phyloP scores from a whole-genome alignment of 64 coral and sea anemone genomes.

The Actinia equina region DNA sequence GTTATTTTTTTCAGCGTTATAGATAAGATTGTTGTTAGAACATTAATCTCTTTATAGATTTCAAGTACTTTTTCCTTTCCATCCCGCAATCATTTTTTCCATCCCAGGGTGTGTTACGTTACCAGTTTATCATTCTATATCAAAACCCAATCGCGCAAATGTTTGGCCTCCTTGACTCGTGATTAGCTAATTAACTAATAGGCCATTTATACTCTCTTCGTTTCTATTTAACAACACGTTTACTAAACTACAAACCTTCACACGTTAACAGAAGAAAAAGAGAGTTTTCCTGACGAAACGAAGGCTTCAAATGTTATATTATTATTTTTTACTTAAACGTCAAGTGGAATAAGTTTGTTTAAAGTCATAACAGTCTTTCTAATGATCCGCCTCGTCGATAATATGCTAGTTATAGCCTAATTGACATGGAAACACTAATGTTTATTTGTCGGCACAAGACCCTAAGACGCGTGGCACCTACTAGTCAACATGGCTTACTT shows the following conservation, averaged over 20 bases:
- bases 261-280: neutral
- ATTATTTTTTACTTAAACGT: neutral
- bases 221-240: neutral
- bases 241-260: neutral
- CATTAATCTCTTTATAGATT: neutral
- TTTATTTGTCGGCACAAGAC: conserved; percentile 10
- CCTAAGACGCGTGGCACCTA: neutral
- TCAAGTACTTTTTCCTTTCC: conserved; percentile 12
- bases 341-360: neutral
- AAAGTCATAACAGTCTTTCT: conserved; percentile 1
- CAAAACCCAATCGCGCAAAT: neutral
- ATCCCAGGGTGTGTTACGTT: neutral
- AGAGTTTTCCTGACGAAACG: neutral
- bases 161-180: neutral
- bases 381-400: conserved; percentile 55
- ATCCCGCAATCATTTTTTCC: neutral
- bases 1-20: neutral
- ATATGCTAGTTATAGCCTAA: conserved; percentile 59
- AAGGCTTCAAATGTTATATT: neutral
- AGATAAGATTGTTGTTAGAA: neutral
- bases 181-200: conserved; percentile 4
- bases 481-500: neutral
- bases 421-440: conserved; percentile 14
- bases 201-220: neutral
- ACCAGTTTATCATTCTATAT: neutral